Base-by-base conservation (phyloP, 2,797 vertebrate species). In the Podarcis lilfordi region DNA sequence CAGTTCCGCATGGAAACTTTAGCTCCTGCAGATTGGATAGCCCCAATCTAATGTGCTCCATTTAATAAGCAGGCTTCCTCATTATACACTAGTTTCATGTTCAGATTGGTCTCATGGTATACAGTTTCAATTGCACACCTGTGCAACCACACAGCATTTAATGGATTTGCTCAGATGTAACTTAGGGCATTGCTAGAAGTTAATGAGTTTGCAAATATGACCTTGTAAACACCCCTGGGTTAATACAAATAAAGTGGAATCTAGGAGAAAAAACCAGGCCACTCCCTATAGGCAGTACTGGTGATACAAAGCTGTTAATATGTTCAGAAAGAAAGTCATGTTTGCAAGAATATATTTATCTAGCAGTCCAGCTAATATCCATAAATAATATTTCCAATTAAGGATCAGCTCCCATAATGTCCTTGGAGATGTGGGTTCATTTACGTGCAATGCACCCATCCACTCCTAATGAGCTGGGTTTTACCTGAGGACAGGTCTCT, bases 11-110 rank as follows among this genome's bases (percentile, higher is more conserved):
- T 45, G 23, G 66, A 71, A 45, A 72, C 3, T 4, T 72, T 71
- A 19, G 7, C 21, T 72, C 19, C n/a, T 80, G 55, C 29, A 84
- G 68, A 84, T 21, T 13, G 45, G 43, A 40, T 17, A n/a, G 43
- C 13, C 17, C 43, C 6, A 10, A 13, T 50, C 32, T 40, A 88
- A 77, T 71, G 66, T 80, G 66, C 66, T 84, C 76, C 40, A 45
- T 88, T 84, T 74, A 88, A 84, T 84, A 84, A 84, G 40, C 82
- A 35, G 1, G 8, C 29, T 59, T 45, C 66, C 82, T 72, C 66
- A 79, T 88, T 79, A 88, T 84, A 75, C 8, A 25, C 45, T 25
- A 83, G 74, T 79, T 80, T 84, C 55, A 74, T 64, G 87, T 84
- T 88, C 69, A 43, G 11, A 78, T 80, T 72, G 27, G 50, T 84